A percentile compares a stretch with the other conserved stretches of the same genome.
These are phyloP conservation scores for Chymomyza amoena DNA, from an alignment of 2,888 invertebrate species.

Conservation along the genomic window DNA sequence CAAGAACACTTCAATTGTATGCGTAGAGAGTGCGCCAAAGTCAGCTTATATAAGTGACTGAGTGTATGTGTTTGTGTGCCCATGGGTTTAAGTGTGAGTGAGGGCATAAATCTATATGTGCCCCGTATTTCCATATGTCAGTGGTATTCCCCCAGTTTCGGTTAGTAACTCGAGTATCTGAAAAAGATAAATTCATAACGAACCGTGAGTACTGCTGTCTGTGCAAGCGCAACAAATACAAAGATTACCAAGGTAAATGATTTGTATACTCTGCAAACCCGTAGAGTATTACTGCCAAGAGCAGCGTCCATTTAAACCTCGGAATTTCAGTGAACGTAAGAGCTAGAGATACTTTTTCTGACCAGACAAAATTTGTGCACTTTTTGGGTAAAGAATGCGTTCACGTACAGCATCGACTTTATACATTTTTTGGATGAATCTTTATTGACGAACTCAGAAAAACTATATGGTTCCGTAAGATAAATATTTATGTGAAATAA, in stretches of 20 bases:
- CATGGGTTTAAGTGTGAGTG: not conserved
- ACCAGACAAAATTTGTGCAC: too few species aligned
- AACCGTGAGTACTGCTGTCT: not conserved
- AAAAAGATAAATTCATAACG: not conserved
- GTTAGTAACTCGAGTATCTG: too few species aligned
- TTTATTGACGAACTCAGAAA: too few species aligned
- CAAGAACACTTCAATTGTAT: conserved; percentile 40
- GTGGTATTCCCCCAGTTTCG: not conserved
- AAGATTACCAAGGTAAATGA: conserved; percentile 2
- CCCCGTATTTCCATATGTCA: not conserved
- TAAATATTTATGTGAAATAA: too few species aligned
- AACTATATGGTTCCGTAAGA: too few species aligned
- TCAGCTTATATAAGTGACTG: conserved; percentile 18
- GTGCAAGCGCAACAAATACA: not conserved
- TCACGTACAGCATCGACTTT: too few species aligned
- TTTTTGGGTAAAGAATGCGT: too few species aligned
- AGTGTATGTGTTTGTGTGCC: not conserved
- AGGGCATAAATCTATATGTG: not conserved
- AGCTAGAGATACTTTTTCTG: too few species aligned
- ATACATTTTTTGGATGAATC: too few species aligned
- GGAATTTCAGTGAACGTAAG: too few species aligned
- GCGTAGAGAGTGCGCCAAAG: conserved; percentile 36
- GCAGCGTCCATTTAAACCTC: too few species aligned
- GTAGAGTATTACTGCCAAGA: too few species aligned
- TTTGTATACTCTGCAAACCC: not conserved